A percentile compares a stretch with the other conserved stretches of the same genome.
phyloP scores from a whole-genome alignment of 2,888 invertebrate species.

The Cyclophora albipunctata region DNA sequence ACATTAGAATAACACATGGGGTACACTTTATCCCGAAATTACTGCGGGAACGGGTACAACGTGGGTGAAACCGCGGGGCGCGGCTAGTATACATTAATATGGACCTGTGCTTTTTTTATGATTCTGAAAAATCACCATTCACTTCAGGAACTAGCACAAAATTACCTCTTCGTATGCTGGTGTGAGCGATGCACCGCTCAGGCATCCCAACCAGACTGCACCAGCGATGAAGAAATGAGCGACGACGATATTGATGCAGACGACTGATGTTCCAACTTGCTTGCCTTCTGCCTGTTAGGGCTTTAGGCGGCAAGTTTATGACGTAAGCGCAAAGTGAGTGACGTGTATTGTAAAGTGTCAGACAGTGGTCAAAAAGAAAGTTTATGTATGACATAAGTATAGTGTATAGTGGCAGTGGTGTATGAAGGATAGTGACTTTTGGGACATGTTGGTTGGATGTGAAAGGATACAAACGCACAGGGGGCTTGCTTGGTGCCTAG shows the following conservation, averaged over 20 bases:
- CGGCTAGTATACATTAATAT: too few relatives aligned
- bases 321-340: neutral
- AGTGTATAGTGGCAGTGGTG: neutral
- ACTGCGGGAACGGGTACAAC: too few relatives aligned
- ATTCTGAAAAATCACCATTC: neutral
- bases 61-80: too few relatives aligned
- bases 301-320: slow-evolving; percentile 32
- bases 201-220: slow-evolving; percentile 84
- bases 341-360: slow-evolving; percentile 1
- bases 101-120: slow-evolving; percentile 5
- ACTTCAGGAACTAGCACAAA: slow-evolving; percentile 76
- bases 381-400: neutral
- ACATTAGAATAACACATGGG: too few relatives aligned
- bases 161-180: slow-evolving; percentile 88
- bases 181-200: slow-evolving; percentile 87
- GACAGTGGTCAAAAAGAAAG: neutral
- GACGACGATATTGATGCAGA: slow-evolving; percentile 67
- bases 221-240: slow-evolving; percentile 87
- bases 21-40: too few relatives aligned
- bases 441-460: too few relatives aligned
- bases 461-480: neutral
- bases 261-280: slow-evolving; percentile 70
- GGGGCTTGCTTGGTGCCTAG: neutral
- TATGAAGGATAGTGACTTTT: too few relatives aligned
- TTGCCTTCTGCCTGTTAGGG: slow-evolving; percentile 66